Evolutionary conservation across 2,888 invertebrate genomes (phyloP), one percentile per base, ranked within the genome.

Genomic region (Antitype chi): DNA sequence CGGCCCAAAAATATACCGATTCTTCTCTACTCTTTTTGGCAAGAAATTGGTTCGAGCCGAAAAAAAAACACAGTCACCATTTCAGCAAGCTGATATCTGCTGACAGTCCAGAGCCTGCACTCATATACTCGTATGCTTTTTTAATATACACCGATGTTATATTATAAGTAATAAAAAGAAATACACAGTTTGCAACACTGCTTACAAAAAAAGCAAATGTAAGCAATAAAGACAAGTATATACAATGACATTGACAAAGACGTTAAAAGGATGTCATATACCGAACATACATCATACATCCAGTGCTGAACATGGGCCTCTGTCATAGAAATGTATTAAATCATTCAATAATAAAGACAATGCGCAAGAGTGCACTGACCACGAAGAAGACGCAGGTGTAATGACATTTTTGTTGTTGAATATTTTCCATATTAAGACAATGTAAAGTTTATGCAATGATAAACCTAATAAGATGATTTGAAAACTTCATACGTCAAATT

Each of bases 281-380:
- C 53, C n/a, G 63, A 71, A 68, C 68, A 70, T 74, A 71, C 70
- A 74, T 66, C 72, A 78, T 76, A 81, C 66, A 81, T 82, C 38
- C 53, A 74, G 9, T n/a, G 62, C 59, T 74, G 67, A 70, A 49
- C 70, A 73, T 55, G 59, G 53, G 5, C 23, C 32, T 64, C 71
- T 76, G 78, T 84, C 85, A 78, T 66, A 73, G n/a, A 57, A 73
- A 79, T 70, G 72, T 69, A 74, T 73, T 84, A 85, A 80, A 85
- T 80, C 76, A 81, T 90, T 89, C 90, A 89, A 87, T 91, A 91
- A 89, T 89, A 85, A 86, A 90, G 87, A 89, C 89, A 89, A 84
- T 85, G 85, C 66, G 32, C 75, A 20, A 57, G 66, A 80, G 82
- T 77, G 66, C 74, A 73, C 17, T 38, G 70, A 71, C 81, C 69